Percentiles rank a stretch among this genome's conserved stretches.
Conservation (phyloP, 2,113 vertebrate species). For the Halcyon senegalensis region DNA sequence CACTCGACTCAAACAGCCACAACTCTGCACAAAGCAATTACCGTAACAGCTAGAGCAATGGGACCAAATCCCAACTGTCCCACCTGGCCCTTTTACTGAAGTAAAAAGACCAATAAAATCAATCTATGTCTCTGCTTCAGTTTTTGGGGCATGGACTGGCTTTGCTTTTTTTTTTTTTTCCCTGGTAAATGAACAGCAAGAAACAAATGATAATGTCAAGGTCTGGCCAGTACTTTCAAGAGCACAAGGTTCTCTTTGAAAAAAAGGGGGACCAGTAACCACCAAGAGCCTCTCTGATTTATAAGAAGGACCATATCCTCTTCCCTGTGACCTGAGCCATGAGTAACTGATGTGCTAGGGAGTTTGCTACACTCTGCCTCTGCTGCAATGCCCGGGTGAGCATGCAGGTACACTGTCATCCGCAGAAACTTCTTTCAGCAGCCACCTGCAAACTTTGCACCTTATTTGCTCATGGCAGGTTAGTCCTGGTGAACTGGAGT, state of each 20-base stretch:
- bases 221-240: neutral
- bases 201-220: neutral
- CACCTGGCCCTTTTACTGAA: neutral
- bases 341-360: neutral
- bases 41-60: neutral
- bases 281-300: neutral
- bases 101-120: neutral
- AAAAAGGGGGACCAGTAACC: neutral
- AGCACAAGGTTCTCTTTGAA: neutral
- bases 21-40: neutral
- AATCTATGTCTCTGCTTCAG: neutral
- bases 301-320: neutral
- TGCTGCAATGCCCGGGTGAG: conserved; percentile 42
- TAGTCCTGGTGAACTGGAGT: neutral
- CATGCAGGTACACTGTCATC: conserved; percentile 25
- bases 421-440: conserved; percentile 57
- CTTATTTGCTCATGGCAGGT: conserved; percentile 22
- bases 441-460: conserved; percentile 53
- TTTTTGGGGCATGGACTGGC: neutral
- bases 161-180: neutral
- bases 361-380: neutral
- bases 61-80: neutral
- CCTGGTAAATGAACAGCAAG: neutral
- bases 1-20: neutral
- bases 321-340: neutral